Conservation (phyloP, 2,113 vertebrate genomes). For the Gila orcuttii region DNA sequence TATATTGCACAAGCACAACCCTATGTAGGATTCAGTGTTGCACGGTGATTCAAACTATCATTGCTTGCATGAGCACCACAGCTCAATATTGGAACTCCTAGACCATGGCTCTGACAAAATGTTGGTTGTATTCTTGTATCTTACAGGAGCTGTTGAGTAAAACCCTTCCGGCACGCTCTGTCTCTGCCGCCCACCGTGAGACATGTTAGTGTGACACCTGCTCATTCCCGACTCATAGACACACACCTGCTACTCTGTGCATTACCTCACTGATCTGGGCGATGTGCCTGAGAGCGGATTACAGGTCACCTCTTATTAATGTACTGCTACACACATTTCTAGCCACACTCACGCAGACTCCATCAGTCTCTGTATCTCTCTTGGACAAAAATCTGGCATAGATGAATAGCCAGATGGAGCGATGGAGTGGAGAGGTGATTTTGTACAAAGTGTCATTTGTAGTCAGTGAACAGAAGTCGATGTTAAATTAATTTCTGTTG, state of each 20-base stretch:
- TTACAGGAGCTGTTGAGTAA: neutral
- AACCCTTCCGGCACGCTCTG: neutral
- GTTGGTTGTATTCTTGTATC: neutral
- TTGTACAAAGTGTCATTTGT: neutral
- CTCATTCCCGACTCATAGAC: constrained; percentile 11
- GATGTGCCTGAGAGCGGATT: constrained; percentile 29
- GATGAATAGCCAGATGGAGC: constrained; percentile 28
- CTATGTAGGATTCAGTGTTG: neutral
- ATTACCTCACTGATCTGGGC: constrained; percentile 33
- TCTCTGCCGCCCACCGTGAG: neutral
- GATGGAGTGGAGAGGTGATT: constrained; percentile 11
- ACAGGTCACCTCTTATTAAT: constrained; percentile 45
- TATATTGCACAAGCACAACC: too few species aligned
- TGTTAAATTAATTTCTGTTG: neutral
- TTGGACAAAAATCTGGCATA: constrained; percentile 11
- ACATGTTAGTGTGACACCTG: constrained; percentile 18
- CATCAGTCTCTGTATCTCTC: constrained; percentile 6
- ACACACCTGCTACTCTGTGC: constrained; percentile 24
- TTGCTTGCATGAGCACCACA: neutral
- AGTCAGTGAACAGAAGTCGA: neutral
- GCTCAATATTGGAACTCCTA: neutral
- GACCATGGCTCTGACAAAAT: neutral
- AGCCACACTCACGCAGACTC: neutral
- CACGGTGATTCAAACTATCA: neutral
- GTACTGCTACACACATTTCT: neutral